phyloP scores from a whole-genome alignment of 2,888 invertebrate genomes.

The Campoplex capitator region DNA sequence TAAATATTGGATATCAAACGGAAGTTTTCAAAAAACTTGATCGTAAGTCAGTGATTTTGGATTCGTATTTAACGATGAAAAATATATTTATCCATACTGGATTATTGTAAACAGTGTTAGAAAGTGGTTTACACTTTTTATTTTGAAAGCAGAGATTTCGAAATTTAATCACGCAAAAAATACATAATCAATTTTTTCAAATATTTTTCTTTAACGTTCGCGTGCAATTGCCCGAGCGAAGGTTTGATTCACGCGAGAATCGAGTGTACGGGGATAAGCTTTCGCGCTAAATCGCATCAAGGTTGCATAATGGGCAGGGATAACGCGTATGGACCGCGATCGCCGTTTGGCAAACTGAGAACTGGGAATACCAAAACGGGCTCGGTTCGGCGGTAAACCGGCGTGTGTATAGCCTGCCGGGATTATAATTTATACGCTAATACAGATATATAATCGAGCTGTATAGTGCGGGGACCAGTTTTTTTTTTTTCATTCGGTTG shows the following conservation, averaged over 20 bases:
- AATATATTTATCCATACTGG: background rate
- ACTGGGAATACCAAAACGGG: constrained; percentile 65
- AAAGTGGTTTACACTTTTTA: background rate
- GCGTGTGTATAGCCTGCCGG: constrained; percentile 53
- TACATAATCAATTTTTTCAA: background rate
- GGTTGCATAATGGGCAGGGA: constrained; percentile 60
- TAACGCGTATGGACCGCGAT: constrained; percentile 42
- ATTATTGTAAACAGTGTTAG: background rate
- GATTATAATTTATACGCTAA: constrained; percentile 23
- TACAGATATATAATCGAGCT: constrained; percentile 19
- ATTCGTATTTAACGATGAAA: background rate
- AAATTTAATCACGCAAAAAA: background rate
- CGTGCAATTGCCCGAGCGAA: background rate
- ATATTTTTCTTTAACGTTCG: background rate
- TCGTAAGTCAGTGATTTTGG: background rate
- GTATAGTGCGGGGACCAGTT: constrained; percentile 60
- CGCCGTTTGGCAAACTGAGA: constrained; percentile 56
- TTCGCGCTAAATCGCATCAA: constrained; percentile 35
- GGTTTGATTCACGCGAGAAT: constrained; percentile 5
- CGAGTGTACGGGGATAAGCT: background rate
- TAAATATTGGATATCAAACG: background rate
- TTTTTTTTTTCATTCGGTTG: constrained; percentile 57
- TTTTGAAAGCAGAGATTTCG: background rate
- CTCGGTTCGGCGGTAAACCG: constrained; percentile 56
- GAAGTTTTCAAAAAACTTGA: background rate